Evolutionary conservation across 2,888 invertebrate genomes (phyloP).

Genomic region (Rhodophaea formosa): DNA sequence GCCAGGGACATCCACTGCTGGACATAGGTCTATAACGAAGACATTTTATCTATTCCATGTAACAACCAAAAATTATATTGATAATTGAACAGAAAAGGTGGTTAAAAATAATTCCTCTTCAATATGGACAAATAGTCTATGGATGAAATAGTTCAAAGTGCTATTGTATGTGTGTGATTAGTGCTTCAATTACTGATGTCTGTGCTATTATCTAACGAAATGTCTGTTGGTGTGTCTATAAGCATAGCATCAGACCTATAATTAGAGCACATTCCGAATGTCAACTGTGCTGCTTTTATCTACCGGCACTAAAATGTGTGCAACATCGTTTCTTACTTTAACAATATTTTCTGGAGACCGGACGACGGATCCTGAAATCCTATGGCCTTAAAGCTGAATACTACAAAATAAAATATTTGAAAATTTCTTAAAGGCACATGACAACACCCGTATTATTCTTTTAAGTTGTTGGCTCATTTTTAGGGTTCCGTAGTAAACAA

Average conservation of each 20-base stretch:
- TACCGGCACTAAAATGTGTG: background rate
- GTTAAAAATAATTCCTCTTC: background rate
- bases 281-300: constrained; percentile 10
- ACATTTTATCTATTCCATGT: no score
- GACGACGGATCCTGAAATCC: no score
- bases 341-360: background rate
- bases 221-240: constrained; percentile 1
- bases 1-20: no score
- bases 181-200: constrained; percentile 29
- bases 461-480: no score
- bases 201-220: constrained; percentile 8
- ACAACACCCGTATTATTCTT: no score
- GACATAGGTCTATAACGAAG: no score
- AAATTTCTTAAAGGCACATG: no score
- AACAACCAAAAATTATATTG: background rate
- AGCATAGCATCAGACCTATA: background rate
- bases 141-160: background rate
- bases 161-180: constrained; percentile 7
- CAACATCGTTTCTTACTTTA: background rate
- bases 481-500: no score
- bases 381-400: no score
- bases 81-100: background rate
- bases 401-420: no score
- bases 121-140: background rate
- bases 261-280: constrained; percentile 7